Conservation (phyloP, 2,797 vertebrate genomes). For the Notoglanidium macrostoma region DNA sequence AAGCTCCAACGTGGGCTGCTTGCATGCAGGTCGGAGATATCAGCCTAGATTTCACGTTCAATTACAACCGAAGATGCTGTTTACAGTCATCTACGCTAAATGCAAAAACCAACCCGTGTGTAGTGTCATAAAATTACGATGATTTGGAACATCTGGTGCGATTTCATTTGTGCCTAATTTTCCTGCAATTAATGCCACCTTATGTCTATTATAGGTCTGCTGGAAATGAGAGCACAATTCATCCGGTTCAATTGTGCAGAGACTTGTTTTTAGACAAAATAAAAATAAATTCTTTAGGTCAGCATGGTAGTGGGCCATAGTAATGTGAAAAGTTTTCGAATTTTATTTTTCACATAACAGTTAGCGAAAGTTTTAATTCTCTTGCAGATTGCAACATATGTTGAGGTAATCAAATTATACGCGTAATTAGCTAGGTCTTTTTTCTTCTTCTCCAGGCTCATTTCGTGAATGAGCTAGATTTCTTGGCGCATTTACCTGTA, state of each 20-base stretch:
- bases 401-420: slow-evolving; percentile 31
- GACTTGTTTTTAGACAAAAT: not conserved
- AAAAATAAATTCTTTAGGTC: not conserved
- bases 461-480: slow-evolving; percentile 7
- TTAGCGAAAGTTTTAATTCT: slow-evolving; percentile 7
- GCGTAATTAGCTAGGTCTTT: slow-evolving; percentile 5
- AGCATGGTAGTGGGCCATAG: not conserved
- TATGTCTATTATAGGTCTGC: slow-evolving; percentile 42
- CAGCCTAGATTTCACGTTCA: not conserved
- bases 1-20: not conserved
- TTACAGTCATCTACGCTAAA: slow-evolving; percentile 20
- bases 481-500: slow-evolving; percentile 13
- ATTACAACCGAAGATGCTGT: not conserved
- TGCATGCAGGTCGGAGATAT: not conserved
- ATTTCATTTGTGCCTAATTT: slow-evolving; percentile 58
- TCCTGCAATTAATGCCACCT: slow-evolving; percentile 50
- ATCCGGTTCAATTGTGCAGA: not conserved
- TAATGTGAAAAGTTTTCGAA: not conserved
- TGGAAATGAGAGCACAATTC: not conserved
- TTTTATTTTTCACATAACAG: not conserved
- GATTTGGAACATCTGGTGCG: slow-evolving; percentile 62
- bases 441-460: not conserved
- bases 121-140: slow-evolving; percentile 55
- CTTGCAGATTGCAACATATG: slow-evolving; percentile 22
- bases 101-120: slow-evolving; percentile 23